phyloP scores from a whole-genome alignment of 2,113 vertebrate genomes.

The Laticauda laticaudata region DNA sequence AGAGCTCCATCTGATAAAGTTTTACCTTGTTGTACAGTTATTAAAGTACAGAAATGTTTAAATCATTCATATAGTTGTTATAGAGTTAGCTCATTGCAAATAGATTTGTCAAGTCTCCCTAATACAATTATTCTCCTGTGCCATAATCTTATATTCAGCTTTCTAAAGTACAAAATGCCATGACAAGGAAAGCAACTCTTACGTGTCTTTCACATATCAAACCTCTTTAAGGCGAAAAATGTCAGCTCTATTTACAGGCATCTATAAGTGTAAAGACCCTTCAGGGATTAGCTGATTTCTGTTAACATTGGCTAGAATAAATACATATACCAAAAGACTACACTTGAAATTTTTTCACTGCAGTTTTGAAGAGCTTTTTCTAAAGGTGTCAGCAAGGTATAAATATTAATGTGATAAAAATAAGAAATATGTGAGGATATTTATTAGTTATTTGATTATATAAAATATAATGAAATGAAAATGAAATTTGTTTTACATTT shows the following conservation, averaged over 20 bases:
- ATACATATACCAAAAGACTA: neutral
- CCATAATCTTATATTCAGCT: neutral
- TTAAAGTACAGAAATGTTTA: neutral
- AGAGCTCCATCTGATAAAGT: neutral
- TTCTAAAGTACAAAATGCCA: neutral
- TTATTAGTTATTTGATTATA: neutral
- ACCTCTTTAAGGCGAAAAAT: neutral
- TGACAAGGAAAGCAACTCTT: neutral
- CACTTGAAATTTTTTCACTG: neutral
- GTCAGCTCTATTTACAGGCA: neutral
- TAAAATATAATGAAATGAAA: neutral
- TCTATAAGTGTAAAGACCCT: neutral
- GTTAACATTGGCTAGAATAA: neutral
- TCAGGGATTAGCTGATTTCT: neutral
- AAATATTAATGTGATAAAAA: neutral
- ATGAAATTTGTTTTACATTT: neutral
- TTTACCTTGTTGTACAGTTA: neutral
- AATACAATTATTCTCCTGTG: neutral
- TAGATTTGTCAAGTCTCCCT: neutral
- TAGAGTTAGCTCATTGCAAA: neutral
- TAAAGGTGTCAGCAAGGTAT: neutral
- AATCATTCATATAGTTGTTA: neutral
- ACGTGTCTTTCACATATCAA: neutral
- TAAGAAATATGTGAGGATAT: neutral
- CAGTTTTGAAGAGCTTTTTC: neutral